phyloP scores from a whole-genome alignment of 2,797 vertebrate genomes.

The Cyprinodon diabolis region DNA sequence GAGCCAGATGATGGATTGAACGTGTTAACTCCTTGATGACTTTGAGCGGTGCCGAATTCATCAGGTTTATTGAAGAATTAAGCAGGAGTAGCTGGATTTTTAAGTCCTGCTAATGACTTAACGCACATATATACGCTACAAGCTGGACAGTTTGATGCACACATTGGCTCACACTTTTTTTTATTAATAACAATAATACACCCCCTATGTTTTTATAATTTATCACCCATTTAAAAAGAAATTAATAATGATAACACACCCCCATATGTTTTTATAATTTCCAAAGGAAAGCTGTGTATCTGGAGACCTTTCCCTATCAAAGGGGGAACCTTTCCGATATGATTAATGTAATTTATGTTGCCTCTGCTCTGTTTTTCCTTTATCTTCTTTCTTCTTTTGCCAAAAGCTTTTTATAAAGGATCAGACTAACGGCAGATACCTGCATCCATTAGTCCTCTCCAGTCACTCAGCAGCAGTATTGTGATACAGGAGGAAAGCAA shows the following conservation, averaged over 20 bases:
- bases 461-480: constrained; percentile 71
- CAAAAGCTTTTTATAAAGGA: constrained; percentile 45
- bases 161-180: constrained; percentile 10
- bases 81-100: constrained; percentile 51
- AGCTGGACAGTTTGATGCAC: constrained; percentile 47
- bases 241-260: constrained; percentile 11
- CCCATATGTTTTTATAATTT: constrained; percentile 64
- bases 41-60: constrained; percentile 57
- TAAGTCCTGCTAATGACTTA: constrained; percentile 67
- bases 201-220: too few relatives aligned
- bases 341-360: constrained; percentile 26
- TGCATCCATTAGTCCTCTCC: constrained; percentile 61
- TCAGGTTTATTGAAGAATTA: constrained; percentile 64
- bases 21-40: constrained; percentile 38
- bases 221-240: too few relatives aligned
- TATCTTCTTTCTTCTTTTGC: constrained; percentile 24
- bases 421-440: constrained; percentile 59
- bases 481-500: constrained; percentile 61
- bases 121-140: constrained; percentile 42
- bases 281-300: constrained; percentile 37
- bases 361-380: constrained; percentile 26
- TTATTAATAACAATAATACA: not conserved
- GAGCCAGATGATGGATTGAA: constrained; percentile 57
- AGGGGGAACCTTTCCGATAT: constrained; percentile 34
- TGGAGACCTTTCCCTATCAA: constrained; percentile 52